Base-by-base conservation (phyloP, 2,888 invertebrate species). In the Hymenopus coronatus region DNA sequence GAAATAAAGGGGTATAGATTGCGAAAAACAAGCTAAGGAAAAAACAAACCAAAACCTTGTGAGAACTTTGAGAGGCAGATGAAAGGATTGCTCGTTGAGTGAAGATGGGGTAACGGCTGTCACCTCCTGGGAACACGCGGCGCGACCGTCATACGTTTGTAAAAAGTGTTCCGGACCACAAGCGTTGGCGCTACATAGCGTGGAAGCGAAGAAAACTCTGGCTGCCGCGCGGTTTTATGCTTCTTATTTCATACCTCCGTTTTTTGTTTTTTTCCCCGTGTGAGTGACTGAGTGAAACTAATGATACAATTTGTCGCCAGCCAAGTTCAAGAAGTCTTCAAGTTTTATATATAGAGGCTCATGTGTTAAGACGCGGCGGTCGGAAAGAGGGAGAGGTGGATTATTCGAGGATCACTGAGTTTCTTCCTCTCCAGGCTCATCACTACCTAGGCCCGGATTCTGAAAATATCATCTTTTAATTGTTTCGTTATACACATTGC, bases 241-340 rank as follows among this genome's bases (percentile, higher is more conserved):
- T 70, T 70, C 54, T 70, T 70, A 70, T 70, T 70, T 70, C 25
- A 25, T 70, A 70, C 20, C 4, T 28, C 28, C 15, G 14, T n/a
- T 87, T n/a, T 87, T 87, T 82, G 25, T 82, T 28, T 12, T 82
- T 25, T 70, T 3, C 82, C 27, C 27, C 82, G 33, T 87, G 87
- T 82, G 87, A 82, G 82, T 87, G 87, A 87, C 82, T 87, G 87
- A 87, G 87, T 82, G 87, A 82, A 87, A 88, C 89, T 90, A 90
- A 90, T 89, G 90, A 90, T 88, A 90, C 90, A 90, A 90, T 90
- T 90, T 90, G 90, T 90, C 90, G 90, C 88, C 90, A 89, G 83
- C 87, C 87, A 82, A 87, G 33, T 82, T 87, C 88, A 88, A 87
- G 87, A 87, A 82, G 87, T 87, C 87, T 87, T 87, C 87, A 82